Evolutionary conservation across 1,140 invertebrate species (phyloP).

Genomic region (Orius insidiosus): DNA sequence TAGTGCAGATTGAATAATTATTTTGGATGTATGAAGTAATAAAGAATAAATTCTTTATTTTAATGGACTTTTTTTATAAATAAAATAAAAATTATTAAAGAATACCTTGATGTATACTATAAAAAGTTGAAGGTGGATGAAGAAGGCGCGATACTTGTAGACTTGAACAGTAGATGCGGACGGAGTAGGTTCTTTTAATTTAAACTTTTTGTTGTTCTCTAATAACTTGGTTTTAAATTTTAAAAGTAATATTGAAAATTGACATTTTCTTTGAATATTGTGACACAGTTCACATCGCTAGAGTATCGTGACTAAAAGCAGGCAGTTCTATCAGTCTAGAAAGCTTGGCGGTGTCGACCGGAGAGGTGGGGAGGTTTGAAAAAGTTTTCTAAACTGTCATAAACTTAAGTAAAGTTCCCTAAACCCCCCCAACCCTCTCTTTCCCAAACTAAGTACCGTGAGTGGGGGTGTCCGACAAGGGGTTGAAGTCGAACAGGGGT

Average conservation of each 20-base stretch:
- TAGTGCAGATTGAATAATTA: no score
- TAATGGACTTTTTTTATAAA: no score
- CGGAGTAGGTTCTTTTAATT: background rate
- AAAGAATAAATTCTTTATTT: no score
- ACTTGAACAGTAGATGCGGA: constrained; percentile 4
- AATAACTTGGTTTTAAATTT: background rate
- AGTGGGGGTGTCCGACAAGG: background rate
- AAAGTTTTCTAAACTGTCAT: constrained; percentile 10
- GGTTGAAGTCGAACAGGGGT: background rate
- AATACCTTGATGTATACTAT: no score
- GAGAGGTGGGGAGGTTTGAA: background rate
- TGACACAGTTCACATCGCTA: background rate
- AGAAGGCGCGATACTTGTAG: background rate
- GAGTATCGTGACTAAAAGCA: background rate
- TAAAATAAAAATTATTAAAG: no score
- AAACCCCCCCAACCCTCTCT: background rate
- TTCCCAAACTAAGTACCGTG: constrained; percentile 5
- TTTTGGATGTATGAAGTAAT: no score
- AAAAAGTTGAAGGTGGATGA: no score
- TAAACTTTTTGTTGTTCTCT: background rate
- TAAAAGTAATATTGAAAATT: background rate
- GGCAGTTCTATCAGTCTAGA: background rate
- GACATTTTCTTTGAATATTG: background rate
- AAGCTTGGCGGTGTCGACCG: background rate
- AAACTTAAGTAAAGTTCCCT: constrained; percentile 10